Base-by-base conservation (phyloP, 1,140 invertebrate genomes). In the Vanessa atalanta region DNA sequence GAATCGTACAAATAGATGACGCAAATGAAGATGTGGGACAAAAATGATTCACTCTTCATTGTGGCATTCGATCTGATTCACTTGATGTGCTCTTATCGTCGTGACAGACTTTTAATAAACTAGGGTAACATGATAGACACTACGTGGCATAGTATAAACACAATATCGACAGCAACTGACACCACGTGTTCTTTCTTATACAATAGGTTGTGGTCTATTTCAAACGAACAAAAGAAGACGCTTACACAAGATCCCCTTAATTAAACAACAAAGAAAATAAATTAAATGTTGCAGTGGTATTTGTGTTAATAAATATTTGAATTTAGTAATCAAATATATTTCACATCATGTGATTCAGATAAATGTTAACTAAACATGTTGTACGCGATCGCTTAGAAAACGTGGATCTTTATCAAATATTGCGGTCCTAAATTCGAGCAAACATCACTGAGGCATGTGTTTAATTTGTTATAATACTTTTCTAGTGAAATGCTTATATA, bases 71-170 rank as follows among this genome's bases (percentile, higher is more conserved):
- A 69, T 73, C 47, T 31, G 55, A 66, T 63, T 71, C 70, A 43
- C 74, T 71, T 66, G 68, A 75, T 63, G 26, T 64, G 60, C 55
- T 75, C 47, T 63, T 72, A 71, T 71, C 63, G 50, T 26, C 43
- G 65, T 60, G 61, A 20, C 53, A 61, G 65, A 43, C 48, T 65
- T 70, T 31, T 68, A 61, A 61, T 61, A 68, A 80, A 77, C 63
- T 81, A 72, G 79, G 79, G 73, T 78, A 79, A 75, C 74, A 55
- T 77, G 77, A 78, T 76, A 70, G 76, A 70, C 66, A 74, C 66
- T 50, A 61, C 65, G 60, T 60, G 47, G 31, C 51, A 67, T 61
- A 57, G 72, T 69, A 57, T 74, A 14, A 57, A 8, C 26, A 47
- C 64, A 53, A 64, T 73, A 63, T 50, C 60, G 75, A 76, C 69